Evolutionary conservation across 2,888 invertebrate species (phyloP).

Genomic region (Cephus pygmeus): DNA sequence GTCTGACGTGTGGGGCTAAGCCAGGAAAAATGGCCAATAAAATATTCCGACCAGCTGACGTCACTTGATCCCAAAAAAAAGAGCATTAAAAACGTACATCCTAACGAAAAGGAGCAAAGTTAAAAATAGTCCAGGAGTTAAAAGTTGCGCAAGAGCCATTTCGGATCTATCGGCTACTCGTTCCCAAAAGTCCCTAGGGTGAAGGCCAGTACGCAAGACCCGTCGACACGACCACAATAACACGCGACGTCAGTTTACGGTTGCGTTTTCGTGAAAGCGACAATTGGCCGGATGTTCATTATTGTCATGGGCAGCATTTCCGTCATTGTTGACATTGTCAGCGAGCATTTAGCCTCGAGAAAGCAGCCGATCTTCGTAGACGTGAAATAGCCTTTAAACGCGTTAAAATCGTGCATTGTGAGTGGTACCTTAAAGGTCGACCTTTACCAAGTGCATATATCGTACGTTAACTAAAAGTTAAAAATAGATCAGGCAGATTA

Average conservation of each 20-base stretch:
- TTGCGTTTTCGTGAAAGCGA: slow-evolving; percentile 42
- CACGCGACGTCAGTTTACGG: slow-evolving; percentile 25
- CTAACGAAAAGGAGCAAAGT: neutral
- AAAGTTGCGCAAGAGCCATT: neutral
- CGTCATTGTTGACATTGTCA: slow-evolving; percentile 43
- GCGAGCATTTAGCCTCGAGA: slow-evolving; percentile 39
- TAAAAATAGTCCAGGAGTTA: neutral
- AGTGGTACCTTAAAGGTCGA: slow-evolving; percentile 13
- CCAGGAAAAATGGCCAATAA: neutral
- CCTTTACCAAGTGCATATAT: neutral
- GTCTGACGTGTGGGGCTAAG: neutral
- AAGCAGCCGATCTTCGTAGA: slow-evolving; percentile 19
- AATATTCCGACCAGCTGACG: neutral
- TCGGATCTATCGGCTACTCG: neutral
- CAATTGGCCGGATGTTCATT: slow-evolving; percentile 66
- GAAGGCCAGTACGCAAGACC: neutral
- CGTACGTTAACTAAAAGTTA: neutral
- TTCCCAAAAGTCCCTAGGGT: neutral
- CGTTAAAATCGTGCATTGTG: slow-evolving; percentile 53
- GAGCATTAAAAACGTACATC: neutral
- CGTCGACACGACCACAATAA: slow-evolving; percentile 50
- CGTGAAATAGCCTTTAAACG: slow-evolving; percentile 52
- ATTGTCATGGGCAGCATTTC: slow-evolving; percentile 27
- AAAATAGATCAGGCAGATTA: neutral
- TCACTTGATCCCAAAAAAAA: neutral